Conservation (phyloP, 2,113 vertebrate genomes). For the Tenebrosternarchus preto region DNA sequence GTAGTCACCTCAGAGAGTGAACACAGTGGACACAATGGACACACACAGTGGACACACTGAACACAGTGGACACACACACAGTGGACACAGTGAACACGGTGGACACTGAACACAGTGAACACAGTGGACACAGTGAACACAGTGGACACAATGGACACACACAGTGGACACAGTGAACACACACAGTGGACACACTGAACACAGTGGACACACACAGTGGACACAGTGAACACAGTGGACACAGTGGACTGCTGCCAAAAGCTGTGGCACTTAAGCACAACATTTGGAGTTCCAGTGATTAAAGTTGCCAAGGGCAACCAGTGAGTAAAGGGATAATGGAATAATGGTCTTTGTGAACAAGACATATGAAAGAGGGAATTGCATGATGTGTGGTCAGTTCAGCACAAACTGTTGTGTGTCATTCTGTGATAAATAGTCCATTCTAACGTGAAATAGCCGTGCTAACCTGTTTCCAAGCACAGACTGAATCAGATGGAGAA, state of each 20-base stretch:
- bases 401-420: neutral
- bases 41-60: too few species aligned
- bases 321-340: slow-evolving; percentile 21
- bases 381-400: neutral
- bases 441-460: too few species aligned
- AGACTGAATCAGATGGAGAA: neutral
- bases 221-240: neutral
- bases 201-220: too few species aligned
- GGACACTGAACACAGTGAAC: too few species aligned
- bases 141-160: too few species aligned
- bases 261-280: neutral
- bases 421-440: neutral
- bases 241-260: slow-evolving; percentile 1
- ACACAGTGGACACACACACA: too few species aligned
- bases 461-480: neutral
- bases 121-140: too few species aligned
- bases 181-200: too few species aligned
- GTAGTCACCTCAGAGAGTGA: neutral
- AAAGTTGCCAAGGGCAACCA: neutral
- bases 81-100: too few species aligned
- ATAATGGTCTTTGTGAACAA: neutral
- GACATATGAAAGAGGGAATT: neutral
- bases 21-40: too few species aligned
- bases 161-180: too few species aligned
- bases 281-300: slow-evolving; percentile 6